phyloP scores from a whole-genome alignment of 1,140 invertebrate genomes.

The Brachionus rotundiformis region DNA sequence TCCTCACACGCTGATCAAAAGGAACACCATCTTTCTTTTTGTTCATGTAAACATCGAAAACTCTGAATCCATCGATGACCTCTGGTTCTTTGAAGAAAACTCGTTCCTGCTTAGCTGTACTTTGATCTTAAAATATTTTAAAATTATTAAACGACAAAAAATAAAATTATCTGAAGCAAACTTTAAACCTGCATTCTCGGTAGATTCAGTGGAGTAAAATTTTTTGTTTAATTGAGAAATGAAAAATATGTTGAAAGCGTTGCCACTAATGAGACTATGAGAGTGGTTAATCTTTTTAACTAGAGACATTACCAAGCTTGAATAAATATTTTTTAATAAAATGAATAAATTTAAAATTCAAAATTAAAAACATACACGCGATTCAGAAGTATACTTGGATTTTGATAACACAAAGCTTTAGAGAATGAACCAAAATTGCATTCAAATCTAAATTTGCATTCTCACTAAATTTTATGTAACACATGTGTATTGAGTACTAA shows the following conservation, averaged over 20 bases:
- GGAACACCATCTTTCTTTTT: conserved; percentile 15
- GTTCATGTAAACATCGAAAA: conserved; percentile 49
- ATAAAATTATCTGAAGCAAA: not conserved
- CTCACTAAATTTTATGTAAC: not conserved
- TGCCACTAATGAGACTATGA: not conserved
- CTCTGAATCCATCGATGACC: conserved; percentile 43
- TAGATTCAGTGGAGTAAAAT: conserved; percentile 3
- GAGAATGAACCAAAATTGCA: conserved; percentile 4
- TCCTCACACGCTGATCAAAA: conserved; percentile 11
- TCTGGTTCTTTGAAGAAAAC: conserved; percentile 43
- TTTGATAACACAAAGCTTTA: not conserved
- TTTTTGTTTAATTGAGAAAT: conserved; percentile 36
- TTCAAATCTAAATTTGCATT: conserved; percentile 9
- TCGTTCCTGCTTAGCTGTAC: conserved; percentile 22
- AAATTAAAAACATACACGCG: conserved; percentile 44
- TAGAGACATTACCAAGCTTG: conserved; percentile 34
- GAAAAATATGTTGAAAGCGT: not conserved
- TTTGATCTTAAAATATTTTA: conserved; percentile 4
- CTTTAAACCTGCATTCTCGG: conserved; percentile 30
- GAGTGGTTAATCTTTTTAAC: conserved; percentile 5
- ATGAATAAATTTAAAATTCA: conserved; percentile 35
- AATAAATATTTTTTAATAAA: not conserved
- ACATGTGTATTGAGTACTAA: not conserved
- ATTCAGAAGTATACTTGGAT: not conserved
- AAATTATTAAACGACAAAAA: not conserved